These are phyloP conservation scores for Diuraphis noxia DNA, from an alignment of 1,140 invertebrate genomes.

Conservation along the genomic window DNA sequence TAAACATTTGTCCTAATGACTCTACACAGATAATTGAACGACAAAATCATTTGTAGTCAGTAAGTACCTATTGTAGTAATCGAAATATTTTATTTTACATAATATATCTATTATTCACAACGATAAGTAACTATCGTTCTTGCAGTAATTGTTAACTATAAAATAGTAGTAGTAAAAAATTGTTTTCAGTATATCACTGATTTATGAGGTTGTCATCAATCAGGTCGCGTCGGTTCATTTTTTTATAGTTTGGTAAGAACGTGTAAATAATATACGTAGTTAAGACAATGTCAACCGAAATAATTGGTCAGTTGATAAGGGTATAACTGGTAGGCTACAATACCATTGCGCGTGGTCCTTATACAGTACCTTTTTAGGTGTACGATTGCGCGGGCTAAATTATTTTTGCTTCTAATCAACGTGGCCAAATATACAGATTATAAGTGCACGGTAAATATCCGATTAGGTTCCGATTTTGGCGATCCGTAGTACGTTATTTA, in stretches of 20 bases:
- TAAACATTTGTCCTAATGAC: not conserved
- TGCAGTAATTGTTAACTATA: not conserved
- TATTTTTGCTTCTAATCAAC: too few species aligned
- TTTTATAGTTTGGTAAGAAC: not conserved
- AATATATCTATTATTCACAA: not conserved
- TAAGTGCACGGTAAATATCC: too few species aligned
- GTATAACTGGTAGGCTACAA: too few species aligned
- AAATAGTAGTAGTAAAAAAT: too few species aligned
- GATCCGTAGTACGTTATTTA: too few species aligned
- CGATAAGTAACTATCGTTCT: not conserved
- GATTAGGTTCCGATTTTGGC: too few species aligned
- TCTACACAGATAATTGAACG: not conserved
- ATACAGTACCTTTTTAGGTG: too few species aligned
- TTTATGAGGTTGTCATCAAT: not conserved
- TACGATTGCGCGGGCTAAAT: too few species aligned
- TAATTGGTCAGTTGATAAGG: not conserved
- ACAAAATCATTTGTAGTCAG: not conserved
- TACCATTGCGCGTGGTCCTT: too few species aligned
- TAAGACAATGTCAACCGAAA: constrained; percentile 8
- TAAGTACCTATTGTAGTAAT: not conserved
- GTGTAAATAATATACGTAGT: not conserved
- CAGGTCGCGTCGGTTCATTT: not conserved
- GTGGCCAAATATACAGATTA: too few species aligned
- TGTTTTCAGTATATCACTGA: not conserved
- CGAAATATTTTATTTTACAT: not conserved